Conservation (phyloP, 2,888 invertebrate species). For the Boloria euphrosyne region DNA sequence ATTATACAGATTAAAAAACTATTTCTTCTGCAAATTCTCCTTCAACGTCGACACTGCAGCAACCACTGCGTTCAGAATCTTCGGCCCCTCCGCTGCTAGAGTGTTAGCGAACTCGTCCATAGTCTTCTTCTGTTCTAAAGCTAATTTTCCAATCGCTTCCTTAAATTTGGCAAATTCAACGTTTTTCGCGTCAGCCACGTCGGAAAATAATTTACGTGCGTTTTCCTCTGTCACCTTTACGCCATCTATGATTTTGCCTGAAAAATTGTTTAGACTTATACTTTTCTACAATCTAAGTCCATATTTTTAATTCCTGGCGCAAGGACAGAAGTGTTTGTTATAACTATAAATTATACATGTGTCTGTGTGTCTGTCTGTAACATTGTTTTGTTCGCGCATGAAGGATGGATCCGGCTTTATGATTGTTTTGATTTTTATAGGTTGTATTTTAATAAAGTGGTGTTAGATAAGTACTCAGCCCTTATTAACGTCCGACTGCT, state of each 20-base stretch:
- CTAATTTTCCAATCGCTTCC: slow-evolving; percentile 47
- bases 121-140: slow-evolving; percentile 49
- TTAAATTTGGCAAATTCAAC: slow-evolving; percentile 52
- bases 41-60: slow-evolving; percentile 53
- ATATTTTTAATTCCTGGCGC: no score
- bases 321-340: no score
- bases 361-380: no score
- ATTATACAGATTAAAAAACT: neutral
- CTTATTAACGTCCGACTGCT: no score
- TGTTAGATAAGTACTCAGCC: no score
- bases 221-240: slow-evolving; percentile 50
- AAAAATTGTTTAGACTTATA: slow-evolving; percentile 9
- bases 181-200: slow-evolving; percentile 43
- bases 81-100: slow-evolving; percentile 49
- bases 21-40: slow-evolving; percentile 41
- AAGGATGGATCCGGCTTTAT: no score
- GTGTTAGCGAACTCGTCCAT: slow-evolving; percentile 47
- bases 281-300: no score
- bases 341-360: no score
- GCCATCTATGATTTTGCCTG: slow-evolving; percentile 53
- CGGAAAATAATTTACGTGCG: slow-evolving; percentile 49
- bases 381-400: no score
- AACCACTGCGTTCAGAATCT: slow-evolving; percentile 47
- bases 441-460: no score
- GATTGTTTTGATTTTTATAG: no score